These are phyloP conservation scores for Lithobates pipiens DNA, from an alignment of 2,797 vertebrate genomes.

Conservation along the genomic window DNA sequence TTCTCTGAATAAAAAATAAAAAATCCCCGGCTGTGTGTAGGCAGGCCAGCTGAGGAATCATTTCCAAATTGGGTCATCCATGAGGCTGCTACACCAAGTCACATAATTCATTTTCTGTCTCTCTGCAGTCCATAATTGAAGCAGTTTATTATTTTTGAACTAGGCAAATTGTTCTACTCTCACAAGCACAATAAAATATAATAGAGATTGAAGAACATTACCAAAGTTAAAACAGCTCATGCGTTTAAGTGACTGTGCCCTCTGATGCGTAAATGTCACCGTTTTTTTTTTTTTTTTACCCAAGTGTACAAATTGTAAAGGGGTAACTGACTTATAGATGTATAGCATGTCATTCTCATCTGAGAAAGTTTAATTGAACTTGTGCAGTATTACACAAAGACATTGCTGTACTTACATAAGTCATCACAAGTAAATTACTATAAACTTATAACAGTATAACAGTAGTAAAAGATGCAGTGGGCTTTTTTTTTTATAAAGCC, in stretches of 20 bases:
- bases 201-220: conserved; percentile 16
- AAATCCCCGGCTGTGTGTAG: neutral
- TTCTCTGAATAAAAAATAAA: neutral
- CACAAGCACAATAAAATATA: conserved; percentile 7
- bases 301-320: neutral
- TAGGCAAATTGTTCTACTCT: conserved; percentile 8
- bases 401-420: neutral
- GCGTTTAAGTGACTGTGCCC: neutral
- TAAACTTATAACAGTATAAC: no score
- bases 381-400: neutral
- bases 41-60: neutral
- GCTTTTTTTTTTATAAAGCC: no score
- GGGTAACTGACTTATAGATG: neutral
- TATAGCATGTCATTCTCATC: neutral
- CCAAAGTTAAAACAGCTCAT: neutral
- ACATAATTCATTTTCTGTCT: conserved; percentile 9
- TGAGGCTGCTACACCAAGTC: neutral
- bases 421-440: neutral
- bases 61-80: conserved; percentile 1
- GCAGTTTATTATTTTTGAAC: conserved; percentile 18
- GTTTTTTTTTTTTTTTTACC: no score
- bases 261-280: neutral
- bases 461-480: no score
- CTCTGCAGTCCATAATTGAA: conserved; percentile 5
- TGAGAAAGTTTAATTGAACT: neutral